Conservation (phyloP, 1,140 invertebrate species). For the Cotesia typhae region DNA sequence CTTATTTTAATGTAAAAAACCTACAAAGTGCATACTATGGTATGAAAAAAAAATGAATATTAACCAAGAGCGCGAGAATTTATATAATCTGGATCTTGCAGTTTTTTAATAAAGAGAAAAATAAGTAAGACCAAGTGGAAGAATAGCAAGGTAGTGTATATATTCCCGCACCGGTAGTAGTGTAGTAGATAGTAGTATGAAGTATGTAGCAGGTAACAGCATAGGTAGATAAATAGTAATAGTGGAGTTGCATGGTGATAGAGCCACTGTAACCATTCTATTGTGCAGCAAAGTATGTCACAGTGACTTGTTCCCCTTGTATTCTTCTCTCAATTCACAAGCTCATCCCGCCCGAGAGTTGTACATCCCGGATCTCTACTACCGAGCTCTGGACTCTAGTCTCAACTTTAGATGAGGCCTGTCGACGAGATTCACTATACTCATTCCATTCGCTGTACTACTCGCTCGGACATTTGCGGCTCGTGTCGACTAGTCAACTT, state of each 20-base stretch:
- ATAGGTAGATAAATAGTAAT: no score
- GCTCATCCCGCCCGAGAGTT: conserved; percentile 5
- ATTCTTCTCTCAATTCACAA: background rate
- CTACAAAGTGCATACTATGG: background rate
- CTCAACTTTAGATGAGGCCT: background rate
- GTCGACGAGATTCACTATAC: background rate
- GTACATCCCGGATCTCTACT: no score
- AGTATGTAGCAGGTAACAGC: no score
- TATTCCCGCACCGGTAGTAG: background rate
- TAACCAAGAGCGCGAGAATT: conserved; percentile 14
- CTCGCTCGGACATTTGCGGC: conserved; percentile 5
- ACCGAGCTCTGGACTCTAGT: background rate
- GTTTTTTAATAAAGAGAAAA: background rate
- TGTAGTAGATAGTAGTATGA: background rate
- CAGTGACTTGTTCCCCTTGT: conserved; percentile 16
- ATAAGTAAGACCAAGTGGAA: background rate
- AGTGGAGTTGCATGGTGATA: background rate
- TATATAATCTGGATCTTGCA: conserved; percentile 3
- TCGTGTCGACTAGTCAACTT: conserved; percentile 8
- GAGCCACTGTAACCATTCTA: conserved; percentile 5
- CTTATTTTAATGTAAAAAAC: background rate
- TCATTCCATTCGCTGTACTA: background rate
- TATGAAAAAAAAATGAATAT: background rate
- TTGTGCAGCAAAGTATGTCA: conserved; percentile 19
- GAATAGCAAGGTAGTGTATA: background rate